phyloP scores from a whole-genome alignment of 2,797 vertebrate species.

The Arnoldichthys spilopterus region DNA sequence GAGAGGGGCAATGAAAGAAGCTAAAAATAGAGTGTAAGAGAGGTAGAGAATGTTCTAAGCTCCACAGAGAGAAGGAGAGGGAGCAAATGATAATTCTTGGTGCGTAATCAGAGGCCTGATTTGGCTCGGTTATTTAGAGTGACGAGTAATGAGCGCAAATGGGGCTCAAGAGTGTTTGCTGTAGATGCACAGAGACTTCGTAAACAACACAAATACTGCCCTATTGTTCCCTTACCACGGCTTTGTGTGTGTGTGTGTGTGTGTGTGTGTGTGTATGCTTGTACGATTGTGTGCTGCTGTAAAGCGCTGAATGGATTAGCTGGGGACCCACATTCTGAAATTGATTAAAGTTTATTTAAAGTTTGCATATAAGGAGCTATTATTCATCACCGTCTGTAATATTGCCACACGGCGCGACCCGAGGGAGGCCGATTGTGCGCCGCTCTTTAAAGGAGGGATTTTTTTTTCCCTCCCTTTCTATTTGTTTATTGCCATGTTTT shows the following conservation, averaged over 20 bases:
- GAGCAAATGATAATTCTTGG: slow-evolving; percentile 28
- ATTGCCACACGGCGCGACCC: slow-evolving; percentile 48
- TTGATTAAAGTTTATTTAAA: slow-evolving; percentile 76
- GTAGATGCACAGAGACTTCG: slow-evolving; percentile 18
- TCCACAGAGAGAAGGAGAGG: slow-evolving; percentile 11
- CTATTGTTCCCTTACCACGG: slow-evolving; percentile 22
- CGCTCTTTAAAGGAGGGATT: background rate
- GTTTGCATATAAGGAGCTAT: slow-evolving; percentile 58
- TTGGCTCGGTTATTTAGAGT: slow-evolving; percentile 36
- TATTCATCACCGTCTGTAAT: slow-evolving; percentile 66
- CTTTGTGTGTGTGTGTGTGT: slow-evolving; percentile 25
- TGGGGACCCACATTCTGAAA: slow-evolving; percentile 59
- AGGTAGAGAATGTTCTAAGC: background rate
- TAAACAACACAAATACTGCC: slow-evolving; percentile 47
- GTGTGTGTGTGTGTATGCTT: slow-evolving; percentile 3
- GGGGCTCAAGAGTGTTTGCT: slow-evolving; percentile 32
- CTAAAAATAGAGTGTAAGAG: slow-evolving; percentile 34
- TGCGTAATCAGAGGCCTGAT: slow-evolving; percentile 40
- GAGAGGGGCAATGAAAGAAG: slow-evolving; percentile 22
- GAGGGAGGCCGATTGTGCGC: background rate
- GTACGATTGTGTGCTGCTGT: slow-evolving; percentile 38
- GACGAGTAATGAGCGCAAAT: slow-evolving; percentile 40
- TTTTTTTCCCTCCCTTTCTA: background rate
- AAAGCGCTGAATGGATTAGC: slow-evolving; percentile 58
- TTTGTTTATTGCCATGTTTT: slow-evolving; percentile 8